Evolutionary conservation across 1,140 invertebrate genomes (phyloP).

Genomic region (Bradysia coprophila): DNA sequence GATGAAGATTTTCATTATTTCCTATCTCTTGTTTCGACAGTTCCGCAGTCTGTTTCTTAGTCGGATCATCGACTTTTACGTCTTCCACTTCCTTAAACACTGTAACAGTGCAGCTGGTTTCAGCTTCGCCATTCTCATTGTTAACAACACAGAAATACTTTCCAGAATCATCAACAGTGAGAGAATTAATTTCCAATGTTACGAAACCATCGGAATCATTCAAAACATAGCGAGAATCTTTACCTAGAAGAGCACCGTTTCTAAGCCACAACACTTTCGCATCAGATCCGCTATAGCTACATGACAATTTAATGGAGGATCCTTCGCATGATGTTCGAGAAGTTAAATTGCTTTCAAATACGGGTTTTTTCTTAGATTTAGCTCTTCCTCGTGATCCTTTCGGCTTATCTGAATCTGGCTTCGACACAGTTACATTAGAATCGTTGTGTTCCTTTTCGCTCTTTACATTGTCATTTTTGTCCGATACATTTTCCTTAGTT

Average conservation of each 20-base stretch:
- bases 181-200: conserved; percentile 31
- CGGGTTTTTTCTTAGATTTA: conserved; percentile 27
- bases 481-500: no score
- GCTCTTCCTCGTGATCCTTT: neutral
- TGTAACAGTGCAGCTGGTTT: conserved; percentile 23
- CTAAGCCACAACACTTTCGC: conserved; percentile 68
- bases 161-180: conserved; percentile 12
- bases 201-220: conserved; percentile 37
- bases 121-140: conserved; percentile 22
- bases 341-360: conserved; percentile 58
- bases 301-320: conserved; percentile 60
- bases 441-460: neutral
- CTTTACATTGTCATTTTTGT: neutral
- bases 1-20: no score
- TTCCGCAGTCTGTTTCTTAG: no score
- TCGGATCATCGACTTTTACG: no score
- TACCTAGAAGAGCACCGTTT: conserved; percentile 34
- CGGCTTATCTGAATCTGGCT: neutral
- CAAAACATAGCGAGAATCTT: conserved; percentile 14
- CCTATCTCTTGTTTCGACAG: no score
- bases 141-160: conserved; percentile 18
- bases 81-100: conserved; percentile 17
- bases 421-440: neutral
- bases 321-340: conserved; percentile 55
- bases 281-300: conserved; percentile 63